These are phyloP conservation scores for Pyrrhosoma nymphula DNA, from an alignment of 2,888 invertebrate genomes.

Conservation along the genomic window DNA sequence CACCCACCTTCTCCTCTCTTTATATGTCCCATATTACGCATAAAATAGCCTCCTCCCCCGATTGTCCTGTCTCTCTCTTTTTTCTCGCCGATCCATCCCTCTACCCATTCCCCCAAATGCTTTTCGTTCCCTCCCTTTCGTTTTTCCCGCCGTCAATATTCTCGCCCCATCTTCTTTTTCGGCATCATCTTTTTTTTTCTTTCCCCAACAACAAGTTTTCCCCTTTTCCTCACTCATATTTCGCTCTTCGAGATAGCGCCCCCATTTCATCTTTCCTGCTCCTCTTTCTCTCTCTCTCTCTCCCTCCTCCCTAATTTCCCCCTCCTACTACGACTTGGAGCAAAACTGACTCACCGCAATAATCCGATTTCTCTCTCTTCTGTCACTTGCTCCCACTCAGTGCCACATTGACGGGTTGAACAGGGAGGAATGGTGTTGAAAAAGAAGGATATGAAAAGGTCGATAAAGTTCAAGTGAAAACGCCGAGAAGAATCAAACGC, in stretches of 20 bases:
- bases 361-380: conserved; percentile 32
- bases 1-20: background rate
- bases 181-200: background rate
- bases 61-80: background rate
- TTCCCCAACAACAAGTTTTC: background rate
- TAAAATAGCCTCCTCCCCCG: background rate
- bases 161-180: background rate
- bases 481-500: no score
- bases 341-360: background rate
- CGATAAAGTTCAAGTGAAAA: no score
- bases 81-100: no score
- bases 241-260: background rate
- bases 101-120: no score
- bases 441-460: no score
- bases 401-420: background rate
- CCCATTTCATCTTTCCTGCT: background rate
- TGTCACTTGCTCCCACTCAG: conserved; percentile 17
- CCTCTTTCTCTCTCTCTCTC: background rate
- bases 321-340: background rate
- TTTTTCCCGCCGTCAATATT: background rate
- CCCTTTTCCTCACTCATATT: background rate
- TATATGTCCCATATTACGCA: background rate
- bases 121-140: background rate
- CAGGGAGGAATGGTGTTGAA: background rate
- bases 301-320: background rate